Evolutionary conservation across 2,888 invertebrate species (phyloP), one percentile per base, ranked within the genome.

Genomic region (Caenorhabditis doughertyi): DNA sequence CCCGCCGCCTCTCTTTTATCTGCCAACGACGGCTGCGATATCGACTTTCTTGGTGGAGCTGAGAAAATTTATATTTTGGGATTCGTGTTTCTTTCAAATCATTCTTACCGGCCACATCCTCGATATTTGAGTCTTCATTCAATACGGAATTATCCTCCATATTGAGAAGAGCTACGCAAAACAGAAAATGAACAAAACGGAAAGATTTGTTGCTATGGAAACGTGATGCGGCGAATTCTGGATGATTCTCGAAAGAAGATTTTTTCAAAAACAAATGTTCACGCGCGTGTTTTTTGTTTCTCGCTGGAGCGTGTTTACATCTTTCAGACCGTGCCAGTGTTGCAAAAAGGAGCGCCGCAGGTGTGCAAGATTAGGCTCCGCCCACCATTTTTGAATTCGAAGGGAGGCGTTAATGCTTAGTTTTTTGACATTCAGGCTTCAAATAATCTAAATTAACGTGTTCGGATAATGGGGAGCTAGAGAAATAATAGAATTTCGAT

Each of bases 101-200:
- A 11, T 13, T 3, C 16, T 29, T 64, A 44, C 72, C 72, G 18
- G 13, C 55, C n/a, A 35, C 27, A 9, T 68, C 68, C 18, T 77
- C 77, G 27, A 55, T n/a, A 18, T 62, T 77, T 7, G 77, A 77
- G 44, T 77, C 68, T 32, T 77, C 77, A 8, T 62, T 60, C 23
- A 77, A 42, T 44, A 77, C 77, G 18, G 77, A 77, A 29, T 77
- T 77, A 18, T 77, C 77, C 23, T 77, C 77, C 77, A 77, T 77
- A 39, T 27, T 11, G 49, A 47, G 1, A 25, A 25, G 51, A 49
- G 5, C 27, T n/a, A 16, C 32, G 55, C 2, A 55, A 55, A 55
- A 5, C n/a, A 3, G 29, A 55, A 16, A 18, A 25, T 9, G 25
- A 16, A 53, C 21, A 55, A 55, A 55, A 18, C 32, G 16, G 53